Evolutionary conservation across 2,888 invertebrate species (phyloP), one percentile per base, ranked within the genome.

Genomic region (Macrophya annulata): DNA sequence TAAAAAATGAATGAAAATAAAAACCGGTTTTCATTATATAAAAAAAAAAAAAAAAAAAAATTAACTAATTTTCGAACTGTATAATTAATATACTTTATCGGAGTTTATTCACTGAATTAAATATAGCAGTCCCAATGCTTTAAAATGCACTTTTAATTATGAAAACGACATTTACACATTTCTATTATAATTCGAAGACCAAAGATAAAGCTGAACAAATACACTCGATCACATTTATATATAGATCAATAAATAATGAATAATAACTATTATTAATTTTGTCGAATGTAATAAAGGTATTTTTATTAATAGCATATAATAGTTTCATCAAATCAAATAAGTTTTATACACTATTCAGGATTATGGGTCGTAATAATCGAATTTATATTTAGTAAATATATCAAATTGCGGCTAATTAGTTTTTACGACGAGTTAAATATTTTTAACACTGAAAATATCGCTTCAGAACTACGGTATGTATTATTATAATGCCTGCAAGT

Each of bases 251-350:
- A 17, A 68, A 31, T 68, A 15, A 37, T 37, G 17, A 68, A 68
- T 68, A 5, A 31, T 4, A n/a, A n/a, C n/a, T n/a, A n/a, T 17
- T 0, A 37, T n/a, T n/a, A 37, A 37, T 68, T 68, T 31, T 25
- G 37, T 25, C 31, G 8, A 8, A 37, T 68, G 17, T 25, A 37
- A 9, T 15, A 48, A 12, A 68, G 17, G 68, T 68, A 68, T 68
- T 68, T 68, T 68, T 68, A 68, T 68, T 6, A 68, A 37, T 68
- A 68, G 68, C 68, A 37, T 15, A 62, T 31, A 31, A 2, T 31
- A 68, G 68, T 37, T 68, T 68, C 37, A 68, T 68, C 21, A 15
- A 37, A 68, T 37, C 68, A 12, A 48, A 68, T 37, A 6, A 68
- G 37, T 37, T 68, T 68, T 37, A 68, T 68, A 68, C 37, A 37